These are phyloP conservation scores for Drosophila buzzatii DNA, from an alignment of 2,888 invertebrate genomes.

Conservation along the genomic window DNA sequence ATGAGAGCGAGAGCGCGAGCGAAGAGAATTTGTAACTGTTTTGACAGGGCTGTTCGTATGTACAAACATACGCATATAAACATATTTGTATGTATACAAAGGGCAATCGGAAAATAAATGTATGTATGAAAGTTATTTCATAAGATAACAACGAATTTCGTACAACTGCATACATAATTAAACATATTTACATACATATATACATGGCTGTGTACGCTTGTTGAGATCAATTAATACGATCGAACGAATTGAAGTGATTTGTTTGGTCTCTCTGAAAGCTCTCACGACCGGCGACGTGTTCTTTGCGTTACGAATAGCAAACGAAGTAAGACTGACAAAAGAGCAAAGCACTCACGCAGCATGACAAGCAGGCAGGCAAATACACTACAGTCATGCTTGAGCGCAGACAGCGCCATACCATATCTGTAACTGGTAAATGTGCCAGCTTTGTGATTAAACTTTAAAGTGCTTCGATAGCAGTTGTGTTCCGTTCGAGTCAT, in stretches of 20 bases:
- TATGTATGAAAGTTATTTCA: background rate
- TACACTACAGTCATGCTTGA: background rate
- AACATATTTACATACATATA: too few relatives aligned
- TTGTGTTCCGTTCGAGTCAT: constrained; percentile 3
- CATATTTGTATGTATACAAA: background rate
- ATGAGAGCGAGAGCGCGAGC: background rate
- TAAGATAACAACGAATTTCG: background rate
- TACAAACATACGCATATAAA: too few relatives aligned
- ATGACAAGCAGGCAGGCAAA: background rate
- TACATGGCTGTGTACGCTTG: too few relatives aligned
- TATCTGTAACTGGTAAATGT: background rate
- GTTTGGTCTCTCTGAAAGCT: background rate
- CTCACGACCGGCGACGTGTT: constrained; percentile 15
- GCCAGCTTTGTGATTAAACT: background rate
- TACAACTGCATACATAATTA: background rate
- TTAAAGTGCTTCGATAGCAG: background rate
- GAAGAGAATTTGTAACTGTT: background rate
- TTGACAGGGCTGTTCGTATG: too few relatives aligned
- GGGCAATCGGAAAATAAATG: background rate
- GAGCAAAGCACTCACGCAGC: background rate
- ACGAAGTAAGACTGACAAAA: constrained; percentile 5
- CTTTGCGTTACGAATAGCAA: constrained; percentile 3
- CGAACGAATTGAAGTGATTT: background rate
- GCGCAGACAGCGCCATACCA: background rate
- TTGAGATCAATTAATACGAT: background rate